Percentiles rank a stretch among this genome's conserved stretches.
phyloP scores from a whole-genome alignment of 1,140 invertebrate genomes.

The Drosophila saltans region DNA sequence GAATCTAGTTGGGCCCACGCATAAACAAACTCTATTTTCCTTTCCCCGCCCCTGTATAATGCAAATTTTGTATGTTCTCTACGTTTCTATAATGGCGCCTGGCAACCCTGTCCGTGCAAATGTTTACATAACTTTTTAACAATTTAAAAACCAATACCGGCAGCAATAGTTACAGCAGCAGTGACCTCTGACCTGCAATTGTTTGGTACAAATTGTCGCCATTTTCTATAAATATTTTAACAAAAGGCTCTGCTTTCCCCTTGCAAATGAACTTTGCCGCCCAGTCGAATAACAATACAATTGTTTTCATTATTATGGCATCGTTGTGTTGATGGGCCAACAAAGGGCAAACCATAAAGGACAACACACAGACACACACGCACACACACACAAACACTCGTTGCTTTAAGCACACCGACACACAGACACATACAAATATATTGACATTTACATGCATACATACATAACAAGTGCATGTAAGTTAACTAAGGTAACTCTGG shows the following conservation, averaged over 20 bases:
- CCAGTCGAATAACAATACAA: conserved; percentile 40
- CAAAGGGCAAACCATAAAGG: conserved; percentile 30
- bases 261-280: conserved; percentile 32
- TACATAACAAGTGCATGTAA: conserved; percentile 7
- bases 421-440: conserved; percentile 29
- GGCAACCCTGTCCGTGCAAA: conserved; percentile 19
- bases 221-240: conserved; percentile 73
- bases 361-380: conserved; percentile 10
- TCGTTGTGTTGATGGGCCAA: conserved; percentile 52
- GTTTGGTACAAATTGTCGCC: conserved; percentile 60
- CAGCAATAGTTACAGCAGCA: background rate
- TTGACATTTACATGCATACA: conserved; percentile 42
- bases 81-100: background rate
- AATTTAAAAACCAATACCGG: conserved; percentile 6
- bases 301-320: conserved; percentile 50
- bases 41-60: conserved; percentile 44
- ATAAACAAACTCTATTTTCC: conserved; percentile 56
- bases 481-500: conserved; percentile 15
- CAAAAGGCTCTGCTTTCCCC: conserved; percentile 30
- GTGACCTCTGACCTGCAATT: conserved; percentile 51
- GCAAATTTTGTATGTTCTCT: conserved; percentile 35
- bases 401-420: background rate
- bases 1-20: background rate
- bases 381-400: conserved; percentile 5
- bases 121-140: conserved; percentile 14